phyloP scores from a whole-genome alignment of 2,113 vertebrate species.

The Lagopus leucura region DNA sequence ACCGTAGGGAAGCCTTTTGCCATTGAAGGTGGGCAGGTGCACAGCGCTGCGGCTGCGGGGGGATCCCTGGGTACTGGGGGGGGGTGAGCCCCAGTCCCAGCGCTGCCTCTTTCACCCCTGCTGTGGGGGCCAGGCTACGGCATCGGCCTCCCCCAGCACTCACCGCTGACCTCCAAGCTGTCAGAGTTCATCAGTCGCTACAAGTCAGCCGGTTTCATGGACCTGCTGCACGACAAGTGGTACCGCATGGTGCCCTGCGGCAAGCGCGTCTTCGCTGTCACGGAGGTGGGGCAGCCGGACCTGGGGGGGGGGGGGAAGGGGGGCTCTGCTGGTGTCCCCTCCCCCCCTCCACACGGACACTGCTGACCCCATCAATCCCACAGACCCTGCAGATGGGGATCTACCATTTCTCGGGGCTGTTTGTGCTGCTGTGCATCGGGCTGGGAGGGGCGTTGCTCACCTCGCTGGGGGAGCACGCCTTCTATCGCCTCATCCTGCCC shows the following conservation, averaged over 20 bases:
- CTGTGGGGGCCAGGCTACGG: slow-evolving; percentile 82
- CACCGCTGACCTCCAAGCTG: slow-evolving; percentile 86
- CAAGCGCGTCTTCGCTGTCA: slow-evolving; percentile 89
- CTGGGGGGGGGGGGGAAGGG: not conserved
- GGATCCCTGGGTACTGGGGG: no score
- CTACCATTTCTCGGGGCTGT: slow-evolving; percentile 91
- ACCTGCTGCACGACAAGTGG: slow-evolving; percentile 94
- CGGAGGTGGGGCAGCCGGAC: slow-evolving; percentile 77
- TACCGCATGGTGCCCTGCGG: slow-evolving; percentile 95
- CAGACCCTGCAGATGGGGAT: slow-evolving; percentile 95
- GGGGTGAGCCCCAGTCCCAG: accelerated
- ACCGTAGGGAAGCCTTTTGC: slow-evolving; percentile 91
- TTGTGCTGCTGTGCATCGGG: slow-evolving; percentile 88
- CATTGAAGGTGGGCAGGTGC: slow-evolving; percentile 81
- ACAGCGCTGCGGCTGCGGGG: no score
- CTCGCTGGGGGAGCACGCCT: slow-evolving; percentile 84
- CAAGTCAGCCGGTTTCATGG: slow-evolving; percentile 91
- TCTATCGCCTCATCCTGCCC: slow-evolving; percentile 86
- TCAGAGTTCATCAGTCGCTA: slow-evolving; percentile 93
- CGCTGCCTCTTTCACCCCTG: accelerated
- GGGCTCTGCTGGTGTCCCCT: not conserved
- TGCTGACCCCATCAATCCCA: accelerated
- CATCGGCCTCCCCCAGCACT: slow-evolving; percentile 91
- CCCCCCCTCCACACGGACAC: not conserved
- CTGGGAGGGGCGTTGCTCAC: slow-evolving; percentile 88